Percentiles rank a stretch among this genome's conserved stretches.
Evolutionary conservation across 2,888 invertebrate genomes (phyloP).

Genomic region (Invenusta paracnida): DNA sequence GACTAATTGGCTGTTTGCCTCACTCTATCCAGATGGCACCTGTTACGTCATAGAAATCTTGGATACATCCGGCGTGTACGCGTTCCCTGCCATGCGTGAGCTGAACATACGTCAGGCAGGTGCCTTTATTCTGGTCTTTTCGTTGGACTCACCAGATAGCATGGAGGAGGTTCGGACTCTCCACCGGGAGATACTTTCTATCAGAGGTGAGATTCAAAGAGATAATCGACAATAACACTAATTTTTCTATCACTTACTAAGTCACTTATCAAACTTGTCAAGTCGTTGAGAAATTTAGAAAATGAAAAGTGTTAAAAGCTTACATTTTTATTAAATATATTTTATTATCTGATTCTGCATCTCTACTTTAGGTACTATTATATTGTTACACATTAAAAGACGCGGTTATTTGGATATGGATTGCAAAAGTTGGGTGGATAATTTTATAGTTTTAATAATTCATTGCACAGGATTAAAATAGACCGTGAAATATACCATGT

Average conservation of each 20-base stretch:
- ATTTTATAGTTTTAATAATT: too few relatives aligned
- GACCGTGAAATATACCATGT: too few relatives aligned
- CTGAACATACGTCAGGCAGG: conserved; percentile 2
- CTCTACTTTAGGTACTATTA: too few relatives aligned
- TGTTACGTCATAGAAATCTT: conserved; percentile 1
- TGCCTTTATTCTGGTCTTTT: conserved; percentile 1
- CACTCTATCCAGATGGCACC: background rate
- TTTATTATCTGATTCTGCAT: too few relatives aligned
- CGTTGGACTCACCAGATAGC: background rate
- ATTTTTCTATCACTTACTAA: background rate
- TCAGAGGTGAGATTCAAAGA: background rate
- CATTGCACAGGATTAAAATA: too few relatives aligned
- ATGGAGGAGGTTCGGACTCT: background rate
- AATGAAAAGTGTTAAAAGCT: too few relatives aligned
- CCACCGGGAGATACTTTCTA: background rate
- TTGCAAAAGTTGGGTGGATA: too few relatives aligned
- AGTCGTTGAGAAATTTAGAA: too few relatives aligned
- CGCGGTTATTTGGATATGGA: too few relatives aligned
- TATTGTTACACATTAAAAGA: too few relatives aligned
- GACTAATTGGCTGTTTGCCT: background rate
- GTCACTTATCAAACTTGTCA: background rate
- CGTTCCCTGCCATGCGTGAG: background rate
- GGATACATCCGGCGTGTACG: conserved; percentile 1
- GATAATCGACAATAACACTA: too few relatives aligned
- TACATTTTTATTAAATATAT: too few relatives aligned